These are phyloP conservation scores for Buceros bicornis DNA, from an alignment of 2,797 vertebrate genomes.

Conservation along the genomic window DNA sequence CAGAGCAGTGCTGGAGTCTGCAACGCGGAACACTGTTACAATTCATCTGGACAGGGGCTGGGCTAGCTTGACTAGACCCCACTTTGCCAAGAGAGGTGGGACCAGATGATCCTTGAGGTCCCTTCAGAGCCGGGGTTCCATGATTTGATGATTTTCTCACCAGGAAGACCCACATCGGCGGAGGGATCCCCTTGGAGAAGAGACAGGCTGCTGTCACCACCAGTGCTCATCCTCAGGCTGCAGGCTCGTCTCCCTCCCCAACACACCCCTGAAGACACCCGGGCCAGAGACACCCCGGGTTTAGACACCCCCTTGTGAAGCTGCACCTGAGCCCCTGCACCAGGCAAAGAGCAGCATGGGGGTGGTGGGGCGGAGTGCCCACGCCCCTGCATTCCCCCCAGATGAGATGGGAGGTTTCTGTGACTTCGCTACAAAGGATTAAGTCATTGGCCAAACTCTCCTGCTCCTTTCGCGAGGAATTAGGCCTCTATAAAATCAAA, in stretches of 20 bases:
- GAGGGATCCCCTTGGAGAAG: background rate
- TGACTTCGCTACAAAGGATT: background rate
- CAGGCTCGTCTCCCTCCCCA: background rate
- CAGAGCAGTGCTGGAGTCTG: background rate
- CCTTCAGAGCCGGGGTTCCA: background rate
- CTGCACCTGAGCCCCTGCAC: background rate
- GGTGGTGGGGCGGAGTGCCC: fast-evolving
- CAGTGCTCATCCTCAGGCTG: fast-evolving
- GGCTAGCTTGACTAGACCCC: background rate
- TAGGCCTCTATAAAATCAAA: constrained; percentile 37
- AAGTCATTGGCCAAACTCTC: background rate
- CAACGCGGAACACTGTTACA: background rate
- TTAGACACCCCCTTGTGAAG: fast-evolving
- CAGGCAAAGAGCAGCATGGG: fast-evolving
- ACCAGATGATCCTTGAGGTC: background rate
- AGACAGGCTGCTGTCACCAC: fast-evolving
- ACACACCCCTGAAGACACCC: fast-evolving
- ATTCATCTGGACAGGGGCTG: background rate
- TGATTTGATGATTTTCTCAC: no score
- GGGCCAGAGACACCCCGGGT: fast-evolving
- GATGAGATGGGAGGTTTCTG: background rate
- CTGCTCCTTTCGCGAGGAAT: background rate
- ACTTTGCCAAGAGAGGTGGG: background rate
- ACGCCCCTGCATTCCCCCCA: background rate
- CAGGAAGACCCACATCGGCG: fast-evolving